Conservation (phyloP, 2,888 invertebrate genomes). For the Pseudococcus viburni region DNA sequence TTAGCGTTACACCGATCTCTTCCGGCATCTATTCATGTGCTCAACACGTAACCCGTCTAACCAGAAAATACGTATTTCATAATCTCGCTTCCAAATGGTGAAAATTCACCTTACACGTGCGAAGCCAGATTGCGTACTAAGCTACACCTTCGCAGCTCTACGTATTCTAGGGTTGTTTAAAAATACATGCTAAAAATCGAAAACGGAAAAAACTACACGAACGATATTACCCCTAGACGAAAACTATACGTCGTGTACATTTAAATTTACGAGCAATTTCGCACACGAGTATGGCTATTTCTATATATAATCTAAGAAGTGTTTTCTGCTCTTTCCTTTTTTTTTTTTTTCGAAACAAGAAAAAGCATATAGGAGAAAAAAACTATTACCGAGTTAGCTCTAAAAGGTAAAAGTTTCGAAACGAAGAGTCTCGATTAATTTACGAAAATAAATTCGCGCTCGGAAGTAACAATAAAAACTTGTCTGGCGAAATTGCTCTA, state of each 20-base stretch:
- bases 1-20: too few relatives aligned
- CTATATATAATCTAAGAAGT: neutral
- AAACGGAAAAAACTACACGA: neutral
- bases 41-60: too few relatives aligned
- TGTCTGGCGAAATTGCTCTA: constrained; percentile 3
- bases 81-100: too few relatives aligned
- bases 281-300: constrained; percentile 12
- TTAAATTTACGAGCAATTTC: constrained; percentile 4
- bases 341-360: neutral
- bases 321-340: neutral
- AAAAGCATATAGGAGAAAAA: neutral
- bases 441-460: constrained; percentile 11
- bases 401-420: neutral
- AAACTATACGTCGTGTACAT: neutral
- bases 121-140: too few relatives aligned
- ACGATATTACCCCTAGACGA: neutral
- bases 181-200: neutral
- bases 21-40: too few relatives aligned
- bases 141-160: too few relatives aligned
- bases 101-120: too few relatives aligned
- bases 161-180: neutral
- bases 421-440: constrained; percentile 21
- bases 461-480: constrained; percentile 20
- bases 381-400: neutral
- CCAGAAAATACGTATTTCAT: too few relatives aligned